Evolutionary conservation across 2,797 vertebrate species (phyloP), one percentile per base, ranked within the genome.

Genomic region (Malacoctenus gilli): DNA sequence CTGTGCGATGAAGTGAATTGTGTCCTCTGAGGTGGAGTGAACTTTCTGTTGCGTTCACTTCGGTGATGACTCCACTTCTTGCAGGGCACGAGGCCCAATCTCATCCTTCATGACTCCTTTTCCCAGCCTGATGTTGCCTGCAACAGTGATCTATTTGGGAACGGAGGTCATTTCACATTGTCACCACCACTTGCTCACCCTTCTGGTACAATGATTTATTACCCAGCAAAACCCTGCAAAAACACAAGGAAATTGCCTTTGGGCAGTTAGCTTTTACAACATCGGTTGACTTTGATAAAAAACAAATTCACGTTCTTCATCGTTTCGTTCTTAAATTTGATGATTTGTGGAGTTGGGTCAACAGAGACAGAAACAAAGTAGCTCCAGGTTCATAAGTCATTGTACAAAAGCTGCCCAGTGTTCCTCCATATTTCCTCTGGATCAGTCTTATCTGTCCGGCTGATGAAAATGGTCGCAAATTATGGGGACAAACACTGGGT

Each of bases 31-130:
- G 35, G 35, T 69, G 35, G 73, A 31, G 21, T 62, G 15, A 68
- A 70, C 50, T 43, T 51, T 59, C 41, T 59, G 43, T 13, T 36
- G 25, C 43, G 41, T 67, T 23, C 18, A 74, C 56, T 10, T 30
- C 59, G 73, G 57, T 15, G 32, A 68, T 49, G 49, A 50, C 65
- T 37, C 42, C 22, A 15, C 53, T 53, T 40, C 19, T 35, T 21
- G 9, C 59, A 49, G 56, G 71, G 73, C 52, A 61, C 28, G 36
- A n/a, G 52, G 79, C 72, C 72, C 60, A 71, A 72, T 74, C 69
- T 87, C 78, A 83, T 81, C 86, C 77, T 82, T 77, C 77, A 86
- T 89, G 74, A 86, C 86, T 90, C 74, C 68, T 85, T 84, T n/a
- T 74, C 66, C 67, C 75, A 85, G 73, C 47, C 69, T 30, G 21